Percentiles rank a stretch among this genome's conserved stretches.
These are phyloP conservation scores for Elysia crispata DNA, from an alignment of 2,888 invertebrate genomes.

Conservation along the genomic window DNA sequence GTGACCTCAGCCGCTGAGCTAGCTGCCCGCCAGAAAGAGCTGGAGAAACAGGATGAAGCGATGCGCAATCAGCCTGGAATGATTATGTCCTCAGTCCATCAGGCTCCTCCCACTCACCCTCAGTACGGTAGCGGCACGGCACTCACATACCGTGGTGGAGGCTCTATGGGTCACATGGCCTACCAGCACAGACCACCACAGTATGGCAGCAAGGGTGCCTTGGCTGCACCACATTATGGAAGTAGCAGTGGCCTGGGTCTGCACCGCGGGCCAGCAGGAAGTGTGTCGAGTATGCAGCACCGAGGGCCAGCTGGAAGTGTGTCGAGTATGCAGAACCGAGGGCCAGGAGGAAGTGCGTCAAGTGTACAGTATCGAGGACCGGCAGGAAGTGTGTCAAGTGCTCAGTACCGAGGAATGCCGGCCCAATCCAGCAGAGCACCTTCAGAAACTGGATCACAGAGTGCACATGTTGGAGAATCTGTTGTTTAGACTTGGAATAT, in stretches of 20 bases:
- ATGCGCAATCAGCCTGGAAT: conserved; percentile 33
- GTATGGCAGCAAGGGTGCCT: conserved; percentile 11
- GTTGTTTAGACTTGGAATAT: conserved; percentile 29
- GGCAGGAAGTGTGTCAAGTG: background rate
- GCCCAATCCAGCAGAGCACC: conserved; percentile 16
- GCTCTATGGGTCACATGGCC: background rate
- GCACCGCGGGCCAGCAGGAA: too few species aligned
- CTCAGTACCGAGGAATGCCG: background rate
- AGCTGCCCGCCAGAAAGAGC: conserved; percentile 2
- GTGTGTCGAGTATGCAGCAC: too few species aligned
- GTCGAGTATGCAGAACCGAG: background rate
- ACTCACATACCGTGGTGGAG: background rate
- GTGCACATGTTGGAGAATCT: conserved; percentile 36
- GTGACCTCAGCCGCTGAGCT: conserved; percentile 41
- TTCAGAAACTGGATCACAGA: conserved; percentile 13
- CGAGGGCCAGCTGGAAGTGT: background rate
- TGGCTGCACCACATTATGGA: background rate
- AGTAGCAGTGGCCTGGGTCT: background rate
- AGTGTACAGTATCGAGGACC: background rate
- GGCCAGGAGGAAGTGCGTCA: background rate
- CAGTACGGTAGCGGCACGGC: too few species aligned
- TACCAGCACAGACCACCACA: conserved; percentile 36
- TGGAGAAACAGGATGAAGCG: conserved; percentile 48
- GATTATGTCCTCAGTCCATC: background rate
- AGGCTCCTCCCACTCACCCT: too few species aligned